These are phyloP conservation scores for Crematogaster levior DNA, from an alignment of 2,888 invertebrate species.

Conservation along the genomic window DNA sequence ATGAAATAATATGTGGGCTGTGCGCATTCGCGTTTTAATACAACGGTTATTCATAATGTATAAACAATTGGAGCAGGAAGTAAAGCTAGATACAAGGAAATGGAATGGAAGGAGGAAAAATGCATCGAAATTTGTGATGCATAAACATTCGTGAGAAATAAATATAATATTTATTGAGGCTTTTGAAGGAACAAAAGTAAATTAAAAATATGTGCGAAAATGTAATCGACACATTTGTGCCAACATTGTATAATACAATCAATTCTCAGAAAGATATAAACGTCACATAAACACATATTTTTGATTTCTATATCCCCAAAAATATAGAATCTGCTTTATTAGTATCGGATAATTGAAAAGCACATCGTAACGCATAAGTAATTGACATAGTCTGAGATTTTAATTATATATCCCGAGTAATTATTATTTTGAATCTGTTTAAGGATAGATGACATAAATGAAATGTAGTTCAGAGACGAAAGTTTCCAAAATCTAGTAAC, in stretches of 20 bases:
- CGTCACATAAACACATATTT: background rate
- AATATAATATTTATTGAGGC: background rate
- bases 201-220: background rate
- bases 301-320: background rate
- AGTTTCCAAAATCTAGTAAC: background rate
- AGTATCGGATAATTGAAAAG: background rate
- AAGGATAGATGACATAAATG: background rate
- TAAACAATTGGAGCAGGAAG: slow-evolving; percentile 12
- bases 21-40: background rate
- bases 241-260: background rate
- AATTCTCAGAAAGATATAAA: background rate
- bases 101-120: background rate
- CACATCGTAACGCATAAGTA: background rate
- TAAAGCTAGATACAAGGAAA: background rate
- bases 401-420: background rate
- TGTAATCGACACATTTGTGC: background rate
- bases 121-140: background rate
- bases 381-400: background rate
- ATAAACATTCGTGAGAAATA: background rate
- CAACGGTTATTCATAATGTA: background rate
- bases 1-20: background rate
- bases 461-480: too few relatives aligned
- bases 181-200: background rate
- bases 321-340: background rate
- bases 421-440: background rate